phyloP scores from a whole-genome alignment of 2,888 invertebrate genomes.

The Selenia dentaria region DNA sequence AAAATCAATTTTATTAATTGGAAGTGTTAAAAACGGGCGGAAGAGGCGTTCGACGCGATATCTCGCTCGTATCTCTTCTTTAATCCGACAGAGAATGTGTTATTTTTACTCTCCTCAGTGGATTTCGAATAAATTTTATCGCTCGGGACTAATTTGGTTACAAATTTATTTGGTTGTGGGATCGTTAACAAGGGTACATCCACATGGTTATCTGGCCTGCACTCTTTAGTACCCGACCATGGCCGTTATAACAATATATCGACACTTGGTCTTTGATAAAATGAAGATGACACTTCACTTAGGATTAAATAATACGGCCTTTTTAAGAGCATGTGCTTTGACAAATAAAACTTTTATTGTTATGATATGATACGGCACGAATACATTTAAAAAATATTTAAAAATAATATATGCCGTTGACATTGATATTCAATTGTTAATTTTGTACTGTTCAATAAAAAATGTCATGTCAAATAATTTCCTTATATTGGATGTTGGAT shows the following conservation, averaged over 20 bases:
- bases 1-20: constrained; percentile 85
- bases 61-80: constrained; percentile 81
- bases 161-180: constrained; percentile 83
- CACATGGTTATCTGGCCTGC: constrained; percentile 75
- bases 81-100: constrained; percentile 83
- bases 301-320: constrained; percentile 80
- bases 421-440: constrained; percentile 62
- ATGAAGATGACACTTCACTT: constrained; percentile 80
- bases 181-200: constrained; percentile 83
- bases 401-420: constrained; percentile 54
- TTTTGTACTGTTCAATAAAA: constrained; percentile 52
- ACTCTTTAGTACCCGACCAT: constrained; percentile 76
- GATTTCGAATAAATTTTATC: constrained; percentile 85
- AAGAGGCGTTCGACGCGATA: constrained; percentile 73
- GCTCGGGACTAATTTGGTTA: constrained; percentile 83
- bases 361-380: constrained; percentile 59
- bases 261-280: constrained; percentile 78
- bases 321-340: constrained; percentile 62
- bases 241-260: constrained; percentile 82
- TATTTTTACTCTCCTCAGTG: constrained; percentile 83
- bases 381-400: constrained; percentile 54
- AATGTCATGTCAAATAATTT: no score
- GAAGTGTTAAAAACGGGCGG: constrained; percentile 84
- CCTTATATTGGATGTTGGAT: no score
- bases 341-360: constrained; percentile 72